phyloP scores from a whole-genome alignment of 1,140 invertebrate species.

The Idris sp. region DNA sequence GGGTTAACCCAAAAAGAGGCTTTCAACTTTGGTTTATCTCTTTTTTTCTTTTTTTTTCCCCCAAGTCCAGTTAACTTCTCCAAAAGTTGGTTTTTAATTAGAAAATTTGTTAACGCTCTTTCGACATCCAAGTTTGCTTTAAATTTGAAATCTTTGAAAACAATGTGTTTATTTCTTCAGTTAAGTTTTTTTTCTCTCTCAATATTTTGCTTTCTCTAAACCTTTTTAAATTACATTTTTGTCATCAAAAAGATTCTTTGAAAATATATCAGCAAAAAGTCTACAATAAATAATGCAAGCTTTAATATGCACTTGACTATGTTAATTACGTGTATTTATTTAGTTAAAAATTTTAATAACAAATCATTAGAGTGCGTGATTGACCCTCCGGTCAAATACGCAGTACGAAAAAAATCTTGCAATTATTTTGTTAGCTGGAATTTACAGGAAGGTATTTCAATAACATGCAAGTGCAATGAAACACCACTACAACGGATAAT shows the following conservation, averaged over 20 bases:
- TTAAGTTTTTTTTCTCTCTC: too few species aligned
- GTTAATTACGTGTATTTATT: slow-evolving; percentile 48
- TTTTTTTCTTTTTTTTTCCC: too few species aligned
- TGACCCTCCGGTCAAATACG: slow-evolving; percentile 15
- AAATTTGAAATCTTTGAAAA: too few species aligned
- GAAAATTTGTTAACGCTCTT: slow-evolving; percentile 29
- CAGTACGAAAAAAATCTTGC: slow-evolving; percentile 36
- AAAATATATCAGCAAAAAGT: background rate
- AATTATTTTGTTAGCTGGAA: slow-evolving; percentile 62
- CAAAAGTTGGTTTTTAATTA: slow-evolving; percentile 6
- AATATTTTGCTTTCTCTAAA: too few species aligned
- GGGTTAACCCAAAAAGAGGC: too few species aligned
- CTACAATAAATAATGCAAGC: slow-evolving; percentile 30
- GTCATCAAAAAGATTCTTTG: too few species aligned
- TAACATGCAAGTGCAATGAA: slow-evolving; percentile 63
- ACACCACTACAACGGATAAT: slow-evolving; percentile 62
- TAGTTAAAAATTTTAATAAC: too few species aligned
- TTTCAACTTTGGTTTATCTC: background rate
- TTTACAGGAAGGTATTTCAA: slow-evolving; percentile 56
- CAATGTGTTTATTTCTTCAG: too few species aligned
- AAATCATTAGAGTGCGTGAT: slow-evolving; percentile 8
- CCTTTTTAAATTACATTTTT: too few species aligned
- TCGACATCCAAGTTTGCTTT: slow-evolving; percentile 47
- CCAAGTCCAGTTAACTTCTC: slow-evolving; percentile 42
- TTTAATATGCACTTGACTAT: slow-evolving; percentile 23